These are phyloP conservation scores for Myotis daubentonii DNA, from an alignment of 2,797 vertebrate species.

Conservation along the genomic window DNA sequence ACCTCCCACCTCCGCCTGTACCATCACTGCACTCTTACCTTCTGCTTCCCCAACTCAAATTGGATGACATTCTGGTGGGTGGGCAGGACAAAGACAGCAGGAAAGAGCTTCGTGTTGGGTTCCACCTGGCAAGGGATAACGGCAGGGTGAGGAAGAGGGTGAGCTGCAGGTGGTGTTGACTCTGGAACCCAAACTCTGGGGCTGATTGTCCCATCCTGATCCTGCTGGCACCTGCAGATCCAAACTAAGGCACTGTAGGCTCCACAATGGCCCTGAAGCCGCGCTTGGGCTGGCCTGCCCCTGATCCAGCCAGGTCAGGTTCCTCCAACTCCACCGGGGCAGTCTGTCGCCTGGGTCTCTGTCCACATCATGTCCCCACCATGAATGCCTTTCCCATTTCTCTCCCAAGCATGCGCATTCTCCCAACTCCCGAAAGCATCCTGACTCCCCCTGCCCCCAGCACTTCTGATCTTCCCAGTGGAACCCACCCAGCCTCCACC, in stretches of 20 bases:
- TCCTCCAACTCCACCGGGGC: neutral
- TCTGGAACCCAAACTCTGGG: neutral
- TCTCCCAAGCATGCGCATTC: neutral
- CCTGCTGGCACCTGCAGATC: neutral
- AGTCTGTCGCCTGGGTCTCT: neutral
- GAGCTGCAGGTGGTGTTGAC: neutral
- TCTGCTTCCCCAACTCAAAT: constrained; percentile 95
- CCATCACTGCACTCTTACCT: constrained; percentile 83
- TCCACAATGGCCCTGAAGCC: neutral
- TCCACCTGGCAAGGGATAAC: constrained; percentile 89
- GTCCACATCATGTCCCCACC: neutral
- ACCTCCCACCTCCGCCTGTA: neutral
- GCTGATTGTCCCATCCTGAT: neutral
- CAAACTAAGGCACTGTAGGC: neutral
- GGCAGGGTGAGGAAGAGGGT: neutral
- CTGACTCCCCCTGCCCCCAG: neutral
- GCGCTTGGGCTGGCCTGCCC: no score
- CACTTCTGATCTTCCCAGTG: neutral
- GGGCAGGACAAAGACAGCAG: constrained; percentile 92
- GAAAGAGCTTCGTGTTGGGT: constrained; percentile 97
- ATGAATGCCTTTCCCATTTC: neutral
- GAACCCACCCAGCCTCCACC: neutral
- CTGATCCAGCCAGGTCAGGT: neutral
- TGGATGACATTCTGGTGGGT: constrained; percentile 93
- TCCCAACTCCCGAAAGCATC: neutral